Evolutionary conservation across 2,888 invertebrate species (phyloP).

Genomic region (Aporophyla lueneburgensis): DNA sequence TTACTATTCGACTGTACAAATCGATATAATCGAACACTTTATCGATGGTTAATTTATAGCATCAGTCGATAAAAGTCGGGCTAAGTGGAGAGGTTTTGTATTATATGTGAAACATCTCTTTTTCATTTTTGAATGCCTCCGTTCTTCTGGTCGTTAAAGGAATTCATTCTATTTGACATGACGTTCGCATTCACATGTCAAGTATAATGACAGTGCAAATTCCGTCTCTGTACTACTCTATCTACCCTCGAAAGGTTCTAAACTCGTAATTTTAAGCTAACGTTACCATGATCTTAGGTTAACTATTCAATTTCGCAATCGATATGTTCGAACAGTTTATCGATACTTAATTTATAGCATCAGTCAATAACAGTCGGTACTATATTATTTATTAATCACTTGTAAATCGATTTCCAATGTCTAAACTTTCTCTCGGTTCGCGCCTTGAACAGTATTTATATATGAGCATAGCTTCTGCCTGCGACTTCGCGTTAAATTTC

Average conservation of each 20-base stretch:
- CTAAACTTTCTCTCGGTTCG: constrained; percentile 73
- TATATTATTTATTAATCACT: constrained; percentile 64
- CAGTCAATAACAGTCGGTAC: constrained; percentile 55
- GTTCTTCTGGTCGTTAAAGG: constrained; percentile 26
- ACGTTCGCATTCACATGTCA: not conserved
- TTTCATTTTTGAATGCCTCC: not conserved
- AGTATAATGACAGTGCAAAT: not conserved
- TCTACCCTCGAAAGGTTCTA: not conserved
- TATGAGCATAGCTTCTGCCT: no score
- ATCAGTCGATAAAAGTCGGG: constrained; percentile 52
- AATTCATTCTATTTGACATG: not conserved
- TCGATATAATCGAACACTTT: constrained; percentile 51
- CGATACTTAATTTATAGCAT: constrained; percentile 57
- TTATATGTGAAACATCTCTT: no score
- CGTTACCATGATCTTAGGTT: constrained; percentile 7
- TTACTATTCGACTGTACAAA: constrained; percentile 62
- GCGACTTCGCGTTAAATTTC: no score
- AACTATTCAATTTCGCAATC: constrained; percentile 63
- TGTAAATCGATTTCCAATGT: constrained; percentile 66
- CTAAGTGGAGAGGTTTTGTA: no score
- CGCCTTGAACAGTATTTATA: constrained; percentile 69
- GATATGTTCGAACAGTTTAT: constrained; percentile 52
- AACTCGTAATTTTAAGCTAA: constrained; percentile 2
- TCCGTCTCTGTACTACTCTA: not conserved
- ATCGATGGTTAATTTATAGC: constrained; percentile 60